Evolutionary conservation across 2,113 vertebrate genomes (phyloP), one percentile per base, ranked within the genome.

Genomic region (Syrrhaptes paradoxus): DNA sequence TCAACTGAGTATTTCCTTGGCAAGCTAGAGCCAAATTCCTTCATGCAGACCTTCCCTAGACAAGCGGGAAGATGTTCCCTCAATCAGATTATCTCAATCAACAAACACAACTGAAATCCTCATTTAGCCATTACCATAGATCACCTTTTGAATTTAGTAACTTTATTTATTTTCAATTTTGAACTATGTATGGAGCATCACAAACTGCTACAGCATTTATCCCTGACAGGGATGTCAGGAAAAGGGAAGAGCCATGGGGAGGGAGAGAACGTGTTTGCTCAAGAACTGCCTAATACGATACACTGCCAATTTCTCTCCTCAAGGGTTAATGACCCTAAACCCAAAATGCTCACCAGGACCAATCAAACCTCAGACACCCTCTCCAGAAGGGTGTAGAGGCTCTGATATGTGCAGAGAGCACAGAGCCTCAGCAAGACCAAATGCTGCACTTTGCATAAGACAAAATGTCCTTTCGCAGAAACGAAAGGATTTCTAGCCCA

Each of bases 381-480:
- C 13, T 85, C 43, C 32, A 57, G 59, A 61, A 22, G 11, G 7
- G 25, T 4, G 1, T 19, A 5, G 41, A 54, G 36, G 31, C 31
- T 90, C 45, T 9, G 9, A 25, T 75, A 43, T 7, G 32, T 48
- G 13, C 41, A 49, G 21, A 49, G 21, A 79, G 32, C 55, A 61
- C 26, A 55, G 45, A 88, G 21, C 25, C 45, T 46, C n/a, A 49
- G 41, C 36, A 67, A 59, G 11, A 36, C 19, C 61, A 71, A 77
- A 51, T 1, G 0, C 19, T 85, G 31, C 32, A 34, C 34, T 78
- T 72, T 83, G 26, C 41, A 25, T 43, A 31, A 87, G 72, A 92
- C 49, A 88, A 89, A 90, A 75, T 76, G 75, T 93, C 67, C 63
- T 96, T 95, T 90, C 87, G 63, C 48, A 49, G 76, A 87, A 81